These are phyloP conservation scores for Pogonomyrmex californicus DNA, from an alignment of 1,140 invertebrate genomes.

Conservation along the genomic window DNA sequence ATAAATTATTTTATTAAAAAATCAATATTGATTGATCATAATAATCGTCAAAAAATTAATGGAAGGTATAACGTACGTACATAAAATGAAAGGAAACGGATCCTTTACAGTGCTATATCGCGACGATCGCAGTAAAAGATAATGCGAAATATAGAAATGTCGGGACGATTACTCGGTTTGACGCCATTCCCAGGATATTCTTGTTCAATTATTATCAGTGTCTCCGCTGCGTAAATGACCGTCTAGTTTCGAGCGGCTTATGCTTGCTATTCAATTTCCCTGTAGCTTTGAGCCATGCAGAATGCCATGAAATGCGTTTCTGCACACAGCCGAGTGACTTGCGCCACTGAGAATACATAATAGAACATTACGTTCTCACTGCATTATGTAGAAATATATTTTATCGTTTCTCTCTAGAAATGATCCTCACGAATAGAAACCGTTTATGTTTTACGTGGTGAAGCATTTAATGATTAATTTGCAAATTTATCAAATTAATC, in stretches of 20 bases:
- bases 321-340: conserved; percentile 8
- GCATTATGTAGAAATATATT: conserved; percentile 27
- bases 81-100: not conserved
- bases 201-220: conserved; percentile 39
- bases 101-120: not conserved
- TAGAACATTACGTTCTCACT: conserved; percentile 43
- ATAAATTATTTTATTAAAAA: conserved; percentile 4
- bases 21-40: conserved; percentile 9
- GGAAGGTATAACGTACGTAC: not conserved
- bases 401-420: conserved; percentile 8
- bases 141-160: conserved; percentile 13
- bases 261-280: conserved; percentile 39
- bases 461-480: not conserved
- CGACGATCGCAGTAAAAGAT: not conserved
- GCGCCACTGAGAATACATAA: conserved; percentile 15
- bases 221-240: conserved; percentile 25
- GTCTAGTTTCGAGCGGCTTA: conserved; percentile 38
- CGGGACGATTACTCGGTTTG: conserved; percentile 20
- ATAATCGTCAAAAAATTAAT: not conserved
- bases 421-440: conserved; percentile 17
- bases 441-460: conserved; percentile 2
- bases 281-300: not conserved
- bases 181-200: conserved; percentile 7
- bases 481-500: conserved; percentile 2
- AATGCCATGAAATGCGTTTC: conserved; percentile 23